Evolutionary conservation across 2,797 vertebrate genomes (phyloP).

Genomic region (Liasis olivaceus): DNA sequence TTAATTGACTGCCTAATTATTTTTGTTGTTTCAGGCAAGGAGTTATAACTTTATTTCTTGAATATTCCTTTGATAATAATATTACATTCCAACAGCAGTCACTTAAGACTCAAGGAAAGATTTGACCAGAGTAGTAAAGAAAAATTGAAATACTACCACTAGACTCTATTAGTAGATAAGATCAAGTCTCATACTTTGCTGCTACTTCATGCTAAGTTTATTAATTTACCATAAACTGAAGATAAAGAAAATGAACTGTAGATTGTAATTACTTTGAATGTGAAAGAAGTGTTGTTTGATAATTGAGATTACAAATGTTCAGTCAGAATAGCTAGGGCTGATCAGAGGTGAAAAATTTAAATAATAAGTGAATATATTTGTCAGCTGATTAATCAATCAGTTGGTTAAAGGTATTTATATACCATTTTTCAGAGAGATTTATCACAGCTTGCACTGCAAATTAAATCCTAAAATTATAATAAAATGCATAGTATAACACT

Average conservation of each 20-base stretch:
- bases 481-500: neutral
- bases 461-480: neutral
- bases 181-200: neutral
- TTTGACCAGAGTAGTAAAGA: constrained; percentile 44
- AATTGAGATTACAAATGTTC: neutral
- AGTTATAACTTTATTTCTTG: constrained; percentile 37
- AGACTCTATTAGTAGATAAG: neutral
- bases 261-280: neutral
- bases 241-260: neutral
- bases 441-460: neutral
- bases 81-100: constrained; percentile 43
- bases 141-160: constrained; percentile 44
- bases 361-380: neutral
- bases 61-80: constrained; percentile 38
- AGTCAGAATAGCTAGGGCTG: neutral
- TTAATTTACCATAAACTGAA: neutral
- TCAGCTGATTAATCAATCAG: neutral
- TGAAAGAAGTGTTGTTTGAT: neutral
- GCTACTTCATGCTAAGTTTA: constrained; percentile 4
- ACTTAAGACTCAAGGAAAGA: constrained; percentile 55
- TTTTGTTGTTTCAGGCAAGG: constrained; percentile 43
- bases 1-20: constrained; percentile 75
- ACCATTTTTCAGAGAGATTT: neutral
- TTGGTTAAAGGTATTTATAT: neutral
- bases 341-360: neutral